Percentiles rank a stretch among this genome's conserved stretches.
phyloP scores from a whole-genome alignment of 1,140 invertebrate genomes.

The Ceratina calcarata region DNA sequence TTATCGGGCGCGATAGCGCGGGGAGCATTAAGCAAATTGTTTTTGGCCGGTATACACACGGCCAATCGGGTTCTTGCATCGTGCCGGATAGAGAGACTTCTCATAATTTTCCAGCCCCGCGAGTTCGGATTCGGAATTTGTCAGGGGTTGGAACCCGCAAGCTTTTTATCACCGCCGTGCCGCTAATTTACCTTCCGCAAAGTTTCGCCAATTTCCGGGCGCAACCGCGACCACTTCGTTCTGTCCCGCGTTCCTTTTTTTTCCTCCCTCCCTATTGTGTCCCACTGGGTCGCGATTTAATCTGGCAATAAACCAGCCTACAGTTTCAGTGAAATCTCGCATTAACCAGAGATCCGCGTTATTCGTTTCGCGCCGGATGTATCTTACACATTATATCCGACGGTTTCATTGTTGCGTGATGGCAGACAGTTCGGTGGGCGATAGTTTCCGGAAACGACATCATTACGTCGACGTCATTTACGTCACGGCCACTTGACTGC shows the following conservation, averaged over 20 bases:
- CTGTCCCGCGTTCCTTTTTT: slow-evolving; percentile 33
- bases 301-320: slow-evolving; percentile 39
- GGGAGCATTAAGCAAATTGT: slow-evolving; percentile 68
- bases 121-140: not conserved
- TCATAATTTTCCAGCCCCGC: slow-evolving; percentile 48
- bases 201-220: slow-evolving; percentile 61
- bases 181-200: slow-evolving; percentile 63
- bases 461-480: slow-evolving; percentile 34
- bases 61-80: slow-evolving; percentile 19
- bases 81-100: slow-evolving; percentile 10
- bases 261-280: not conserved
- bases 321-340: not conserved
- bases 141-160: not conserved
- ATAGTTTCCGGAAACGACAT: slow-evolving; percentile 13
- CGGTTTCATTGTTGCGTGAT: not conserved
- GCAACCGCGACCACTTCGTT: slow-evolving; percentile 52
- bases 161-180: slow-evolving; percentile 55
- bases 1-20: slow-evolving; percentile 57
- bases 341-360: not conserved
- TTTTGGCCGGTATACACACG: slow-evolving; percentile 40
- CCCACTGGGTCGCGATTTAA: slow-evolving; percentile 37
- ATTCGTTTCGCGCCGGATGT: not conserved
- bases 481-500: slow-evolving; percentile 26
- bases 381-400: too few species aligned
- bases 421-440: not conserved